These are phyloP conservation scores for Ictalurus punctatus DNA, from an alignment of 2,113 vertebrate species.

Conservation along the genomic window DNA sequence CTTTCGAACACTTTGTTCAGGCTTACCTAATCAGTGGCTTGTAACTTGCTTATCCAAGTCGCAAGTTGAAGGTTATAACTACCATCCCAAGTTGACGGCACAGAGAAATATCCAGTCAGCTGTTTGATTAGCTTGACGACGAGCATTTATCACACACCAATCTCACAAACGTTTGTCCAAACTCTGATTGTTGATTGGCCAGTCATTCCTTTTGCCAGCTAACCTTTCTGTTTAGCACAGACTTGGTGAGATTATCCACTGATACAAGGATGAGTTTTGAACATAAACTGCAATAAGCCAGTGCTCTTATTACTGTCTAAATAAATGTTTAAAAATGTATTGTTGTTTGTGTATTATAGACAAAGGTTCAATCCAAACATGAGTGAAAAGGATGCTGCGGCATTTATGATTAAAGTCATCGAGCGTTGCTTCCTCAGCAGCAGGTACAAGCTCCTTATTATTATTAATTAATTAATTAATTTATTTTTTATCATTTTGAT, in stretches of 20 bases:
- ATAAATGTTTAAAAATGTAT: background rate
- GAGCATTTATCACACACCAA: too few species aligned
- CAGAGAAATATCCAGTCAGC: too few species aligned
- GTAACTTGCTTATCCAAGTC: too few species aligned
- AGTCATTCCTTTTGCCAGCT: too few species aligned
- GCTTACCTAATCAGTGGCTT: too few species aligned
- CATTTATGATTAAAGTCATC: slow-evolving; percentile 96
- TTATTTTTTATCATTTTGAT: background rate
- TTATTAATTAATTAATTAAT: background rate
- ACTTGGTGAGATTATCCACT: background rate
- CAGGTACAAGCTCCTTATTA: slow-evolving; percentile 74
- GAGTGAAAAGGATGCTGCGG: slow-evolving; percentile 94
- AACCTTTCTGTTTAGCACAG: too few species aligned
- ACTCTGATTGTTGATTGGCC: too few species aligned
- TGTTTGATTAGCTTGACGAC: too few species aligned
- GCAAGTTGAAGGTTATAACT: too few species aligned
- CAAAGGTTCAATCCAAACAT: slow-evolving; percentile 94
- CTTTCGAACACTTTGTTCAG: too few species aligned
- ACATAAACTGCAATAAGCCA: background rate
- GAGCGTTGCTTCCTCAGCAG: slow-evolving; percentile 99
- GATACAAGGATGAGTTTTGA: background rate
- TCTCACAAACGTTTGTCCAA: too few species aligned
- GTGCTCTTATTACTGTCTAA: background rate
- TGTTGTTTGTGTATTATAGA: slow-evolving; percentile 64
- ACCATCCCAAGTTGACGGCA: too few species aligned